Evolutionary conservation across 2,888 invertebrate species (phyloP), one percentile per base, ranked within the genome.

Genomic region (Apodemia zela): DNA sequence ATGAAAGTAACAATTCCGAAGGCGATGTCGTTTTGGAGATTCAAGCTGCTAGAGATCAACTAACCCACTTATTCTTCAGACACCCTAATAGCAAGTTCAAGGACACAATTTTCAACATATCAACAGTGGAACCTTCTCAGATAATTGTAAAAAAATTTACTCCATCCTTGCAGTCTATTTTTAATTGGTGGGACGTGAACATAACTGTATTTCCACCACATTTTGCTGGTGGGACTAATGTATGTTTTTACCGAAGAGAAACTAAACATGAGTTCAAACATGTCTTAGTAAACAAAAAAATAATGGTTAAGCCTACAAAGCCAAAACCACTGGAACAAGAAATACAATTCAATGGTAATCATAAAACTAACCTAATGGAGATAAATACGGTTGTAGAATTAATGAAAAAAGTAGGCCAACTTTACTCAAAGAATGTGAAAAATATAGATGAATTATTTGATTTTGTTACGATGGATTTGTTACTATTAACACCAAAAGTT

Each of bases 51-150:
- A 74, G 82, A 45, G 62, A 68, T 0, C 82, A 86, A 62, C 66
- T 86, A 0, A 80, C 81, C 29, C 68, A 75, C 13, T 62, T 85
- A 2, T 68, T 86, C 21, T 77, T 72, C 59, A 71, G 76, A n/a
- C 65, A 71, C 35, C 85, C 85, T 0, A 71, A 73, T 5, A 65
- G 72, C 0, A 59, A 57, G 6, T 29, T 58, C 4, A 75, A 76
- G 10, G 74, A 76, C 11, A 69, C 78, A 0, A 76, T 89, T 0
- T 82, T 87, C 38, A 83, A 86, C n/a, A 63, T 73, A 13, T 68
- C 69, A 0, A 54, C 57, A 8, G 54, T 65, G 0, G 10, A 66
- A 7, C 77, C 77, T 0, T 69, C 73, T 0, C 71, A 68, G 6
- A 79, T 81, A 33, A 10, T 33, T 33, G 33, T 33, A 33, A 33